Conservation (phyloP, 1,140 invertebrate species). For the Lordiphosa stackelbergi region DNA sequence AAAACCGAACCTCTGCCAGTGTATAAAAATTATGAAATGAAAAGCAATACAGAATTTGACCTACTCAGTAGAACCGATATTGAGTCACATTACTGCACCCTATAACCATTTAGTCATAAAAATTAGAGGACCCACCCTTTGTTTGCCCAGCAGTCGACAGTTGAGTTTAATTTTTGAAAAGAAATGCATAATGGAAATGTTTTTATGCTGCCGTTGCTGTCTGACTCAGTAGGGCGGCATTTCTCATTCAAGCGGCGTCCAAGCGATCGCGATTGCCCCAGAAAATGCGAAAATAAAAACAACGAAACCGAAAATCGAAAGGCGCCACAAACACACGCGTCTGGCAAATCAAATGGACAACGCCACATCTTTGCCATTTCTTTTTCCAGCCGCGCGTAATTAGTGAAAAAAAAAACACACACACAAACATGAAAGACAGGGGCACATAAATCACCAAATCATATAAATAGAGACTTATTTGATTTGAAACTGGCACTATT, state of each 20-base stretch:
- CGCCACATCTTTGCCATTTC: conserved; percentile 23
- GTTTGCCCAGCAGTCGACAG: conserved; percentile 56
- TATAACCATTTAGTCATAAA: conserved; percentile 9
- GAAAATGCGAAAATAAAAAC: conserved; percentile 18
- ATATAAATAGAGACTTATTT: conserved; percentile 66
- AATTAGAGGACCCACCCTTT: conserved; percentile 50
- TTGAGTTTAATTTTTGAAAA: conserved; percentile 59
- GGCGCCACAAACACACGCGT: conserved; percentile 56
- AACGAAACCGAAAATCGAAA: conserved; percentile 53
- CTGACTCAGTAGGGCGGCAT: conserved; percentile 46
- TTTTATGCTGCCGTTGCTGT: conserved; percentile 28
- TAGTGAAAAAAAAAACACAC: conserved; percentile 36
- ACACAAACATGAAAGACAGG: conserved; percentile 58
- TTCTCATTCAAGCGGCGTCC: conserved; percentile 62
- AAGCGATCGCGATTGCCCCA: conserved; percentile 49
- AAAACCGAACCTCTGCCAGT: no score
- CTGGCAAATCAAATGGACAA: conserved; percentile 69
- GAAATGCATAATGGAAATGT: conserved; percentile 55
- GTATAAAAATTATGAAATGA: no score
- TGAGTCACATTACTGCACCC: neutral
- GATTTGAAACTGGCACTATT: conserved; percentile 48
- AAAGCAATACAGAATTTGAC: no score
- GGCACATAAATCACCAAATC: conserved; percentile 64
- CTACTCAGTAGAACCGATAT: no score
- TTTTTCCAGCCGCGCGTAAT: conserved; percentile 14